Base-by-base conservation (phyloP, 1,140 invertebrate species). In the Vanessa atalanta region DNA sequence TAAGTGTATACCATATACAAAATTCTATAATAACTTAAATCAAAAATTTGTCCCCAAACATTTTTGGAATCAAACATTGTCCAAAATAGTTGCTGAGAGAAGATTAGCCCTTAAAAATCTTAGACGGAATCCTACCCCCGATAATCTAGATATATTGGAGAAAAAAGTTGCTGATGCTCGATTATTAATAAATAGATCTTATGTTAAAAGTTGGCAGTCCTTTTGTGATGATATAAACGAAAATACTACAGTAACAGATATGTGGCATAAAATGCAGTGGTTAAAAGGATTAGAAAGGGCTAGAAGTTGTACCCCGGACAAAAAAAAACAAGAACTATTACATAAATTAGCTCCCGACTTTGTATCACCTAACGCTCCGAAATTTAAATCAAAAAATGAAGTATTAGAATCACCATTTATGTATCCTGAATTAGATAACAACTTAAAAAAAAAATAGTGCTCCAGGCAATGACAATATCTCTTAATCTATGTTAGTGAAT, bases 401-500 rank as follows among this genome's bases (percentile, higher is more conserved):
- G 47, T 48, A 37, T 47, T 79, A 51, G 78, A 77, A 73, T 7
- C 11, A 0, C 60, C 71, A 5, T 79, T 83, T 66, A 60, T 75
- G 3, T 60, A 75, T 2, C 37, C 75, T 8, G 83, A 84, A 65
- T 31, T 83, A 3, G 53, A 78, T 31, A 78, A 74, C 31, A 77
- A 71, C 47, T 23, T 82, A 43, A 84, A 84, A 60, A 70, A 83
- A 78, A 72, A 73, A 81, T 51, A 79, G 76, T 37, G 51, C 78
- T 7, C 78, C 83, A 3, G 83, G 83, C 2, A n/a, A 53, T 65
- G 83, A 83, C 64, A 47, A 61, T 3, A 79, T 85, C 12, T 70
- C 79, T 1, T 85, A 81, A 73, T 79, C 76, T 3, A 83, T 85
- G 83, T 68, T 85, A 51, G 64, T 48, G 50, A 68, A 81, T 72